phyloP scores from a whole-genome alignment of 2,797 vertebrate species.

The Bryconaethiops microstoma region DNA sequence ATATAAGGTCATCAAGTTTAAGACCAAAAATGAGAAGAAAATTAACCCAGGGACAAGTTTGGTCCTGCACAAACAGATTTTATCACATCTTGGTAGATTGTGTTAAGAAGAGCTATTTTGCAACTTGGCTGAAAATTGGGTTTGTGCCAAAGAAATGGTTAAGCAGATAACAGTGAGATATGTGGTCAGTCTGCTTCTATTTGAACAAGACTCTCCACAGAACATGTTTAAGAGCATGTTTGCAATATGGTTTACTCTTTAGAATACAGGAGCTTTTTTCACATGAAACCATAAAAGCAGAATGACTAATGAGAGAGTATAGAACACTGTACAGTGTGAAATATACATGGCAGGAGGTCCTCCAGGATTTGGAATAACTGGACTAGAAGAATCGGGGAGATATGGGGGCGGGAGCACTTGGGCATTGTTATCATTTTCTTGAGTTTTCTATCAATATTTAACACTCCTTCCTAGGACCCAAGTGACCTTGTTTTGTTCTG shows the following conservation, averaged over 20 bases:
- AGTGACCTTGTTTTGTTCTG: neutral
- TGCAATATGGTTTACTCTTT: neutral
- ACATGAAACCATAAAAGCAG: neutral
- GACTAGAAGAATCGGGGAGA: neutral
- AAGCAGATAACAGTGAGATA: neutral
- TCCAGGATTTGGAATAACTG: neutral
- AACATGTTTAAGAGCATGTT: neutral
- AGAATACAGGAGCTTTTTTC: neutral
- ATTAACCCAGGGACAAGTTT: neutral
- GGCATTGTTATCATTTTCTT: neutral
- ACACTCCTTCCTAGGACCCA: neutral
- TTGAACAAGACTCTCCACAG: neutral
- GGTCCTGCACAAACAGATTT: neutral
- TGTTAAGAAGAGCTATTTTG: neutral
- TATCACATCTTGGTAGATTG: conserved; percentile 1
- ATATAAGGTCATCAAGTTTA: conserved; percentile 1
- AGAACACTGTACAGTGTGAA: neutral
- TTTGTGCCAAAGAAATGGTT: neutral
- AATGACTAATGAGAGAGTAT: neutral
- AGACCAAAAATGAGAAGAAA: neutral
- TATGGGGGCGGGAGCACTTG: neutral
- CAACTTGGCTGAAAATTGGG: conserved; percentile 1
- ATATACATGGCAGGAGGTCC: no score
- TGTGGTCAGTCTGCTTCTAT: neutral
- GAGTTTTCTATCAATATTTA: neutral